Evolutionary conservation across 2,888 invertebrate species (phyloP), one percentile per base, ranked within the genome.

Genomic region (Mallateleia sp.): DNA sequence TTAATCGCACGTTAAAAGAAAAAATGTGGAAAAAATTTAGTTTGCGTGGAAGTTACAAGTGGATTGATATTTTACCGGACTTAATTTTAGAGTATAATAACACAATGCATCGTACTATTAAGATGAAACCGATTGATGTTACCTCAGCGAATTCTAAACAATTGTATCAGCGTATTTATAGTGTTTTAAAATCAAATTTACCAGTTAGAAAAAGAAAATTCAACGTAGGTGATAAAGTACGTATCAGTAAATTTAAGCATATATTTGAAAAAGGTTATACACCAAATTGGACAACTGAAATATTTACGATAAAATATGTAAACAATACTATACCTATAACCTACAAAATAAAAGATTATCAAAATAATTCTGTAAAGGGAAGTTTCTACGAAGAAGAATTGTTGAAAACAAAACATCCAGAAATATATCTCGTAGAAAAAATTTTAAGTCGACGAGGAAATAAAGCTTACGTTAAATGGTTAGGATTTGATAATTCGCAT

Each of bases 81-180:
- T 58, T 52, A 52, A 18, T 75, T 20, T 34, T 14, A 15, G 15
- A 15, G 5, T 83, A 83, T 34, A 83, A 83, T 64, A 47, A 56
- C 25, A 69, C 82, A 1, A 47, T 42, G 25, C 82, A 82, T 62
- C 32, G 66, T 11, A 82, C 75, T 9, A 82, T 82, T 18, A 64
- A 67, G 52, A 71, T 72, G 72, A 81, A 78, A 58, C 80, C 85
- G 6, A 79, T 45, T 18, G 67, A 78, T 67, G 79, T 85, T 24
- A 67, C 67, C 15, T 0, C 20, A 5, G 18, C 50, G 56, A 78
- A 87, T 52, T 58, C 56, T n/a, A 72, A 75, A 24, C 34, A 77
- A 47, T 52, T 77, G 1, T 25, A 58, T 4, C n/a, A 62, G 24
- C 14, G 25, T n/a, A 56, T 62, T 52, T 60, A 74, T 34, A 45